Conservation (phyloP, 1,140 invertebrate genomes). For the Drosophila suzukii region DNA sequence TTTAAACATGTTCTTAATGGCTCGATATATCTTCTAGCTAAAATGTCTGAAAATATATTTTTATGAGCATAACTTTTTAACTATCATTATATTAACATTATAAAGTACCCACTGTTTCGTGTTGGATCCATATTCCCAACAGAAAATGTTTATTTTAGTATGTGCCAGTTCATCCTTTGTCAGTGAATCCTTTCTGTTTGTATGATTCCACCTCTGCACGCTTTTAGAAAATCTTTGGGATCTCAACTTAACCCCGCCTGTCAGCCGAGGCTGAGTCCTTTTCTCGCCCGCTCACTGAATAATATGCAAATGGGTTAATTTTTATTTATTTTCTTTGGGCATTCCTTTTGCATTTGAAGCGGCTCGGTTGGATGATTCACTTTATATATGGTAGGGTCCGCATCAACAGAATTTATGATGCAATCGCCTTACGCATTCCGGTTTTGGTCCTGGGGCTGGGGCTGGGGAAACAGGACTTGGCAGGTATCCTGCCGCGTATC, state of each 20-base stretch:
- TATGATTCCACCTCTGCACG: slow-evolving; percentile 18
- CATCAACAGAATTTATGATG: slow-evolving; percentile 75
- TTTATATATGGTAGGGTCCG: slow-evolving; percentile 33
- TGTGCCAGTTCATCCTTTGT: not conserved
- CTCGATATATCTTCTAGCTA: not conserved
- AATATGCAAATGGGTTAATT: slow-evolving; percentile 81
- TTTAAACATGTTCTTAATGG: too few relatives aligned
- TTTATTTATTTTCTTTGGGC: slow-evolving; percentile 67
- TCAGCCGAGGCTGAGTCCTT: slow-evolving; percentile 56
- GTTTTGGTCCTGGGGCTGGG: slow-evolving; percentile 18
- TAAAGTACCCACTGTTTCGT: not conserved
- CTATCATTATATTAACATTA: not conserved
- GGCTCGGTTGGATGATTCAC: slow-evolving; percentile 54
- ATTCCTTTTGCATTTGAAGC: slow-evolving; percentile 32
- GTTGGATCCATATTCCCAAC: not conserved
- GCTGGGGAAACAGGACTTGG: slow-evolving; percentile 35
- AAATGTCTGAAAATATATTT: too few relatives aligned
- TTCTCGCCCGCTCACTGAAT: slow-evolving; percentile 59
- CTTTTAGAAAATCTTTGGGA: slow-evolving; percentile 33
- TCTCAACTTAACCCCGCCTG: slow-evolving; percentile 39
- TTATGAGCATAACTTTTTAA: too few relatives aligned
- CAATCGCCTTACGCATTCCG: slow-evolving; percentile 69
- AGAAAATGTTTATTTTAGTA: not conserved
- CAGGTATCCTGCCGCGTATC: slow-evolving; percentile 74
- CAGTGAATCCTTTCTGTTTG: slow-evolving; percentile 9